A percentile compares a stretch with the other conserved stretches of the same genome.
These are phyloP conservation scores for Pomacea maculata DNA, from an alignment of 1,140 invertebrate genomes.

Conservation along the genomic window DNA sequence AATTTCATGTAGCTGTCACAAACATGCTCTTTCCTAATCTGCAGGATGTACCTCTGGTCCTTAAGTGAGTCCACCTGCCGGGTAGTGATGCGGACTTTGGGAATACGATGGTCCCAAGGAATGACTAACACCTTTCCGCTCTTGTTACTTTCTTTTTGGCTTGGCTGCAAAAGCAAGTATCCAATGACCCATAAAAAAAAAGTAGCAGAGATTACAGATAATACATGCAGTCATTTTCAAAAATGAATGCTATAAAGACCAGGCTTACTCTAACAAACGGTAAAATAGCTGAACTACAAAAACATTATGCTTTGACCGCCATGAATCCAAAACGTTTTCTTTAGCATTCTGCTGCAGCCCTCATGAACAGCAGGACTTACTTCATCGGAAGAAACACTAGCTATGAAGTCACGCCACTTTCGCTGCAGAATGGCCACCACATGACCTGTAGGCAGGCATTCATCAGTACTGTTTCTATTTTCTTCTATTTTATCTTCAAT, in stretches of 20 bases:
- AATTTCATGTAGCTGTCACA: background rate
- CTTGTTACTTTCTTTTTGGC: slow-evolving; percentile 39
- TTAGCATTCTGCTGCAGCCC: background rate
- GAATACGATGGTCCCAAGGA: slow-evolving; percentile 63
- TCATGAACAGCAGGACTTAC: no score
- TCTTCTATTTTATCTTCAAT: slow-evolving; percentile 11
- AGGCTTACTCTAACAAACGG: no score
- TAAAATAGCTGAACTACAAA: no score
- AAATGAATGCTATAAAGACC: no score
- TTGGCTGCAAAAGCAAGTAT: slow-evolving; percentile 18
- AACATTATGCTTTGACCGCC: no score
- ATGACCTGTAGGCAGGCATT: slow-evolving; percentile 77
- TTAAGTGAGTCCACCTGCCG: slow-evolving; percentile 53
- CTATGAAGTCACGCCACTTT: slow-evolving; percentile 81
- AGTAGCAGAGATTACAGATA: no score
- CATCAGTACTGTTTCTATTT: slow-evolving; percentile 27
- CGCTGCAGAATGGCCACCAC: slow-evolving; percentile 93
- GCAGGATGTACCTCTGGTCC: slow-evolving; percentile 51
- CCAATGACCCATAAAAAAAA: no score
- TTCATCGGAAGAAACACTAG: slow-evolving; percentile 54
- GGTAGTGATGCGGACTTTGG: slow-evolving; percentile 64
- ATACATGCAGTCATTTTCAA: no score
- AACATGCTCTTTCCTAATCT: no score
- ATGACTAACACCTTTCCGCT: slow-evolving; percentile 59
- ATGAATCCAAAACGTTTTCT: no score